Conservation (phyloP, 1,140 invertebrate species). For the Meloidogyne exigua region DNA sequence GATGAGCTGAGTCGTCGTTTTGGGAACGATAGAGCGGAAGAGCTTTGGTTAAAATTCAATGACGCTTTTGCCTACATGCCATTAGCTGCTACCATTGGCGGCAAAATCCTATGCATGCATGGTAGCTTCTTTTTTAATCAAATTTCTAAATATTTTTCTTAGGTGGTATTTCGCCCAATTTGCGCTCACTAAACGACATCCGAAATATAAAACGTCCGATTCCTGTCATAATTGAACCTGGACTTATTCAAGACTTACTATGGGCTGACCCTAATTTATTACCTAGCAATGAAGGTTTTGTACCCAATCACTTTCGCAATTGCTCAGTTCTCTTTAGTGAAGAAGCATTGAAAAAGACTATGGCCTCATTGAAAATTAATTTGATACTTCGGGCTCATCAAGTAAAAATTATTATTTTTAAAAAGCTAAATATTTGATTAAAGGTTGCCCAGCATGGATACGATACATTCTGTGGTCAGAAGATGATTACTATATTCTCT, state of each 20-base stretch:
- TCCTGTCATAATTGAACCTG: constrained; percentile 38
- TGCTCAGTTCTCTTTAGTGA: background rate
- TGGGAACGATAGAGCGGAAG: background rate
- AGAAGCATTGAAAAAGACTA: background rate
- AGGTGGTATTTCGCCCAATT: constrained; percentile 3
- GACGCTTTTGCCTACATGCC: background rate
- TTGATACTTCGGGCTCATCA: constrained; percentile 10
- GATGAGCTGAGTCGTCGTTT: constrained; percentile 3
- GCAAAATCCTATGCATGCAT: constrained; percentile 8
- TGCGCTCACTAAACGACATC: constrained; percentile 39
- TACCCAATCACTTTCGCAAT: background rate
- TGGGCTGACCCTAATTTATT: constrained; percentile 84
- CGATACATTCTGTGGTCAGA: background rate
- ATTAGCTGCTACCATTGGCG: background rate
- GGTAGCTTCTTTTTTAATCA: background rate
- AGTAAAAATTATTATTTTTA: background rate
- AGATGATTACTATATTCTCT: constrained; percentile 4
- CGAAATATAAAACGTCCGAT: constrained; percentile 52
- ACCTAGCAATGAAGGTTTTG: background rate
- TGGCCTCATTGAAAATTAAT: background rate
- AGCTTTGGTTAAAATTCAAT: constrained; percentile 4
- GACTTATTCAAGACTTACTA: constrained; percentile 74
- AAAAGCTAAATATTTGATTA: constrained; percentile 8
- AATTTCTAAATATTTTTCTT: background rate
- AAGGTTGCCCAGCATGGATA: background rate